phyloP scores from a whole-genome alignment of 1,140 invertebrate genomes.

The Apis cerana region DNA sequence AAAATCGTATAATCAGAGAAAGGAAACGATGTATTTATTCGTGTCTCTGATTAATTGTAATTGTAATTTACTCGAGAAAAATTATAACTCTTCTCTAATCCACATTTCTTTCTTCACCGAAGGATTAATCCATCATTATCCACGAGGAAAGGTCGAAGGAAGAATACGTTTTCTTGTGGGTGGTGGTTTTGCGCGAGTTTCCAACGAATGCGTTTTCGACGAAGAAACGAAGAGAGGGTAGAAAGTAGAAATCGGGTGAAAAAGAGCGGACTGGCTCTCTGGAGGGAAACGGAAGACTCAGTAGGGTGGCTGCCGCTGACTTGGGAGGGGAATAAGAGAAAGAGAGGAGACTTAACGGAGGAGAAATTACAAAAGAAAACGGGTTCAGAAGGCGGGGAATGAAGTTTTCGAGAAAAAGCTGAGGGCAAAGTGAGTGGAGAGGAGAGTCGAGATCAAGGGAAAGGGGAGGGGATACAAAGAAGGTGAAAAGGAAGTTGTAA shows the following conservation, averaged over 20 bases:
- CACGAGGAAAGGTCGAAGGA: not conserved
- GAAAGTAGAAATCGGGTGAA: not conserved
- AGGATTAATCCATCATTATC: no score
- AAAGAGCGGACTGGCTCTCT: no score
- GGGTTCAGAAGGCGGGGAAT: no score
- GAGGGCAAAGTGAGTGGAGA: not conserved
- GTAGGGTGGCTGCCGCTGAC: not conserved
- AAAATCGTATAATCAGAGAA: no score
- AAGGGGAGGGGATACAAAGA: not conserved
- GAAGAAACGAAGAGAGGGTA: not conserved
- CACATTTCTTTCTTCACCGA: no score
- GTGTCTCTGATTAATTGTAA: no score
- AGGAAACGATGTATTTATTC: no score
- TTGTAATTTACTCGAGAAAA: no score
- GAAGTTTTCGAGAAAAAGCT: not conserved
- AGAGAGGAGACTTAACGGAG: not conserved
- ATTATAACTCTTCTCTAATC: no score
- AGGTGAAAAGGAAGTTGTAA: not conserved
- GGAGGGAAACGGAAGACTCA: not conserved
- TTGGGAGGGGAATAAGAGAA: not conserved
- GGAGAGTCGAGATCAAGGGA: not conserved
- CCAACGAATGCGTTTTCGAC: not conserved
- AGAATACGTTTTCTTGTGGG: no score
- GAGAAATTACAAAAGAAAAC: constrained; percentile 17
- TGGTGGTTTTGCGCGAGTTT: not conserved